A percentile compares a stretch with the other conserved stretches of the same genome.
Conservation (phyloP, 2,113 vertebrate genomes). For the Salvelinus fontinalis region DNA sequence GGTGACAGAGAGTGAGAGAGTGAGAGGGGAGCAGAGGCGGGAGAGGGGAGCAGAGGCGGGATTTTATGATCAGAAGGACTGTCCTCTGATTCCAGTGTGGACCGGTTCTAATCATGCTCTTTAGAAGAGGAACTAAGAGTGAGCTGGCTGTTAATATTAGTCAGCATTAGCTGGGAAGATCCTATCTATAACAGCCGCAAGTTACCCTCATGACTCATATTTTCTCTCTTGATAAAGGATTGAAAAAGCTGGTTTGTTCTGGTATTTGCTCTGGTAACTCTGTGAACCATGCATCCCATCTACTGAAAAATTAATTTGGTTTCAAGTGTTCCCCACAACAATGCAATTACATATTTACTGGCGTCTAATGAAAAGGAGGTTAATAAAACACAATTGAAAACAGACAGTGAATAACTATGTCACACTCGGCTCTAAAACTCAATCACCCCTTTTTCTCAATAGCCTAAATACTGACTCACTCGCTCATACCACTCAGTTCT, state of each 20-base stretch:
- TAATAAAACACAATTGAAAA: constrained; percentile 1
- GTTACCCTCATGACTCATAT: not conserved
- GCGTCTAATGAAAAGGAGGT: not conserved
- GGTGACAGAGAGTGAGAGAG: constrained; percentile 30
- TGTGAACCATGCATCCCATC: not conserved
- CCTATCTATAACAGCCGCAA: constrained; percentile 18
- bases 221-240: constrained; percentile 3
- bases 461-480: constrained; percentile 5
- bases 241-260: not conserved
- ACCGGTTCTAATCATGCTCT: constrained; percentile 57
- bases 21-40: not conserved
- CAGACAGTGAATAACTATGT: constrained; percentile 20
- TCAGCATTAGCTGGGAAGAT: constrained; percentile 33
- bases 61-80: constrained; percentile 43
- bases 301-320: constrained; percentile 11
- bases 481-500: not conserved
- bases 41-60: not conserved
- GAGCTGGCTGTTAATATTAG: constrained; percentile 51
- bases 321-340: not conserved
- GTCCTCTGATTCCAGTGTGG: constrained; percentile 53
- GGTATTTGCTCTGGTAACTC: not conserved
- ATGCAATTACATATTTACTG: constrained; percentile 13
- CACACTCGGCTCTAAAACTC: constrained; percentile 23
- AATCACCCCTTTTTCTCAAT: constrained; percentile 10
- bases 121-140: constrained; percentile 56